Conservation (phyloP, 2,888 invertebrate genomes). For the Liopterus haemorrhoidalis region DNA sequence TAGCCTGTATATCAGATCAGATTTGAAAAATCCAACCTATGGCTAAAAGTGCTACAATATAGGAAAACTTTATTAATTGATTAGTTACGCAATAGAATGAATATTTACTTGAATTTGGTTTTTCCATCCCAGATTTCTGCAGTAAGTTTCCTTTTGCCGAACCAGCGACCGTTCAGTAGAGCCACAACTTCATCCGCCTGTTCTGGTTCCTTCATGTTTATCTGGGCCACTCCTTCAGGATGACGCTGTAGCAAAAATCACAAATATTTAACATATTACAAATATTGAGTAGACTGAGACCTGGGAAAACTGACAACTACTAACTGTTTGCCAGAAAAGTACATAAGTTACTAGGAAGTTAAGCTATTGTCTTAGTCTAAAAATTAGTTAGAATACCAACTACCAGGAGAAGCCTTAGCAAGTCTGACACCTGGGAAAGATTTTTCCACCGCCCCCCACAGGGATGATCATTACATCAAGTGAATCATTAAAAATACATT, state of each 20-base stretch:
- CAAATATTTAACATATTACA: slow-evolving; percentile 6
- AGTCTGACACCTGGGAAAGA: too few relatives aligned
- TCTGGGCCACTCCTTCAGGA: slow-evolving; percentile 89
- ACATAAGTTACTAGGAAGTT: slow-evolving; percentile 15
- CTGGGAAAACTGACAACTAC: too few relatives aligned
- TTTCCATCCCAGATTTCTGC: slow-evolving; percentile 95
- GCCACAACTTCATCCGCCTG: slow-evolving; percentile 86
- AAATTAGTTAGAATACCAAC: too few relatives aligned
- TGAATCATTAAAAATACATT: too few relatives aligned
- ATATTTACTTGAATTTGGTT: slow-evolving; percentile 72
- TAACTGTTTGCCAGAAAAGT: too few relatives aligned
- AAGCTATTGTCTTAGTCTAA: too few relatives aligned
- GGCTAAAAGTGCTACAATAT: neutral
- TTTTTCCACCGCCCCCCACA: too few relatives aligned
- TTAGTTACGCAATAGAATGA: too few relatives aligned
- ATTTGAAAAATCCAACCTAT: neutral
- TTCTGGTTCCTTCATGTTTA: slow-evolving; percentile 84
- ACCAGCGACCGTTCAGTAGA: slow-evolving; percentile 84
- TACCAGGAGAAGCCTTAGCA: too few relatives aligned
- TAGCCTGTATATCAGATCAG: neutral
- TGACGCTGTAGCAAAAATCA: slow-evolving; percentile 57
- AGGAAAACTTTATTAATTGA: neutral
- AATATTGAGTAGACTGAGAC: too few relatives aligned
- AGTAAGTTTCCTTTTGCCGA: slow-evolving; percentile 75
- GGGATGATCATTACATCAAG: too few relatives aligned